Evolutionary conservation across 2,113 vertebrate species (phyloP).

Genomic region (Ifrita kowaldi): DNA sequence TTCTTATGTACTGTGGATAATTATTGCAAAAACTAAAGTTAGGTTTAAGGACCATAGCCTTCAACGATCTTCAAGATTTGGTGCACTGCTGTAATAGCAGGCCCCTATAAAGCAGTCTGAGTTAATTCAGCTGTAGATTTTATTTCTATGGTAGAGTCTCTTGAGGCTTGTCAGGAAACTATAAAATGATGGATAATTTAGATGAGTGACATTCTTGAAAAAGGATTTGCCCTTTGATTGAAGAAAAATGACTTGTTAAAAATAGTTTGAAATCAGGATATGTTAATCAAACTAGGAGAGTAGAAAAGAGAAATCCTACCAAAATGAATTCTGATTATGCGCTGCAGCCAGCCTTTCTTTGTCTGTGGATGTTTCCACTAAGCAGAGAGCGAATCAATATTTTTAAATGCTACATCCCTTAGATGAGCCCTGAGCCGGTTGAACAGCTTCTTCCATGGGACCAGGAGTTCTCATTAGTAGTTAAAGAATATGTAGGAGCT

Average conservation of each 20-base stretch:
- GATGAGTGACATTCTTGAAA: not conserved
- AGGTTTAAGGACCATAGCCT: not conserved
- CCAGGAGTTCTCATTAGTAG: not conserved
- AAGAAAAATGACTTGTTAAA: conserved; percentile 19
- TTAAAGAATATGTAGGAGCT: not conserved
- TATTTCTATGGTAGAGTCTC: not conserved
- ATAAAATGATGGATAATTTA: not conserved
- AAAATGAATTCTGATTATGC: not conserved
- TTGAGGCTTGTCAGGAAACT: not conserved
- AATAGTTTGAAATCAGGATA: conserved; percentile 12
- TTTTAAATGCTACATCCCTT: not conserved
- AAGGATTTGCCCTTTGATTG: not conserved
- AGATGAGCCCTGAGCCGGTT: not conserved
- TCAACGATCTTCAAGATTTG: not conserved
- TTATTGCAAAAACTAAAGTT: not conserved
- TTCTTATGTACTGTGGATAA: not conserved
- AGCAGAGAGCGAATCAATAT: not conserved
- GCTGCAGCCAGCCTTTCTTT: not conserved
- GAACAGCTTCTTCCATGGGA: not conserved
- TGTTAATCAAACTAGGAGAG: not conserved
- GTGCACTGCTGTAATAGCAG: not conserved
- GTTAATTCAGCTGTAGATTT: not conserved
- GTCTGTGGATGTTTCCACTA: not conserved
- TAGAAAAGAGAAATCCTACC: not conserved
- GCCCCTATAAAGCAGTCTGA: not conserved